Evolutionary conservation across 2,888 invertebrate genomes (phyloP).

Genomic region (Pollenia labialis): DNA sequence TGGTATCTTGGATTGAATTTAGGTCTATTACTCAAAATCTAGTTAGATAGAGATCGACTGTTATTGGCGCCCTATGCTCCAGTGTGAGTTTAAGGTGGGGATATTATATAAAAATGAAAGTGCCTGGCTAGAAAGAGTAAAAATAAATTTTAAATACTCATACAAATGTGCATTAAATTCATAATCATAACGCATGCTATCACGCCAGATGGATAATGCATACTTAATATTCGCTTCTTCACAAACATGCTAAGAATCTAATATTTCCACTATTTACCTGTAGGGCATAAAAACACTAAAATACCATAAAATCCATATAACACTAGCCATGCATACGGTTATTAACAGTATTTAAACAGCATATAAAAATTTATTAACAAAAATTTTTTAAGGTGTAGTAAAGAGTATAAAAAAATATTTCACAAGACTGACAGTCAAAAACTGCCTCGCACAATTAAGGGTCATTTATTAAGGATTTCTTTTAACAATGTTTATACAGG

Average conservation of each 20-base stretch:
- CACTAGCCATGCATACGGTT: constrained; percentile 59
- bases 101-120: no score
- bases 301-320: constrained; percentile 2
- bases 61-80: no score
- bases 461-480: constrained; percentile 45
- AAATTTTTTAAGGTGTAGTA: constrained; percentile 59
- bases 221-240: background rate
- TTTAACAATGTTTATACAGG: constrained; percentile 36
- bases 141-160: no score
- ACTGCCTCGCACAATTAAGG: constrained; percentile 31
- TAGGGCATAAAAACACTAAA: background rate
- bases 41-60: no score
- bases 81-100: no score
- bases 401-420: constrained; percentile 13
- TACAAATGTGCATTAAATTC: no score
- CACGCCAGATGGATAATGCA: background rate
- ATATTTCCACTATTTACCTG: background rate
- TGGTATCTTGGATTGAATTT: no score
- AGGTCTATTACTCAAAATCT: no score
- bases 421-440: constrained; percentile 18
- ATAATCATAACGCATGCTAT: background rate
- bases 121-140: no score
- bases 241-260: background rate
- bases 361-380: constrained; percentile 69
- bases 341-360: constrained; percentile 76